A percentile compares a stretch with the other conserved stretches of the same genome.
Conservation (phyloP, 2,888 invertebrate genomes). For the Brachypterus glaber region DNA sequence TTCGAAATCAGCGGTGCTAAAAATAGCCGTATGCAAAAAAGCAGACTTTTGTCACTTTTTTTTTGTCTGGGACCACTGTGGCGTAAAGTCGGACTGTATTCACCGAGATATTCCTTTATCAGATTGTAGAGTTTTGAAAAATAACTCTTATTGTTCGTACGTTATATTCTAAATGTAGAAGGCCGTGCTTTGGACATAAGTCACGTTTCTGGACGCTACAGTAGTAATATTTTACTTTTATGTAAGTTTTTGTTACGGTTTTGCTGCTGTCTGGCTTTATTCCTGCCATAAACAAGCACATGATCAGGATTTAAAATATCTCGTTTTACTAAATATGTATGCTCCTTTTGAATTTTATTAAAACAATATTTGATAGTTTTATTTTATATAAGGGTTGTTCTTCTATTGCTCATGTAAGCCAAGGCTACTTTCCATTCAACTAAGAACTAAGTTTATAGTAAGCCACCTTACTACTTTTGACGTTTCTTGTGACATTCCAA, state of each 20-base stretch:
- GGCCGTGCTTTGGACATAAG: slow-evolving; percentile 7
- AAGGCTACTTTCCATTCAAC: no score
- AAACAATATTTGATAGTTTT: slow-evolving; percentile 7
- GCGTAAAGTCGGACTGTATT: neutral
- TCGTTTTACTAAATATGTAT: slow-evolving; percentile 12
- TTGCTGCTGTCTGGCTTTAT: slow-evolving; percentile 14
- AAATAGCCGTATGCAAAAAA: no score
- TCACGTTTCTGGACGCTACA: slow-evolving; percentile 12
- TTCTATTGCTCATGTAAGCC: no score
- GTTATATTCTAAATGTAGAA: slow-evolving; percentile 7
- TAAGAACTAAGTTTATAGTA: no score
- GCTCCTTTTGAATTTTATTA: slow-evolving; percentile 9
- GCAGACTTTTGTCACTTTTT: no score
- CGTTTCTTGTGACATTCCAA: no score
- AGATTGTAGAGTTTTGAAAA: slow-evolving; percentile 8
- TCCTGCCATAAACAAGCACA: slow-evolving; percentile 16
- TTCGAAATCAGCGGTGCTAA: no score
- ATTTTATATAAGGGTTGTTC: no score
- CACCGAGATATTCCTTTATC: slow-evolving; percentile 12
- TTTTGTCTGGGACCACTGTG: no score
- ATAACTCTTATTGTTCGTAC: slow-evolving; percentile 5
- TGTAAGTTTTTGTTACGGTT: slow-evolving; percentile 21
- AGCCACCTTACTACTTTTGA: no score
- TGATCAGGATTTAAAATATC: slow-evolving; percentile 14
- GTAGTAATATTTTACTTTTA: slow-evolving; percentile 26